A percentile compares a stretch with the other conserved stretches of the same genome.
These are phyloP conservation scores for Poeciliopsis turrubarensis DNA, from an alignment of 2,113 vertebrate genomes.

Conservation along the genomic window DNA sequence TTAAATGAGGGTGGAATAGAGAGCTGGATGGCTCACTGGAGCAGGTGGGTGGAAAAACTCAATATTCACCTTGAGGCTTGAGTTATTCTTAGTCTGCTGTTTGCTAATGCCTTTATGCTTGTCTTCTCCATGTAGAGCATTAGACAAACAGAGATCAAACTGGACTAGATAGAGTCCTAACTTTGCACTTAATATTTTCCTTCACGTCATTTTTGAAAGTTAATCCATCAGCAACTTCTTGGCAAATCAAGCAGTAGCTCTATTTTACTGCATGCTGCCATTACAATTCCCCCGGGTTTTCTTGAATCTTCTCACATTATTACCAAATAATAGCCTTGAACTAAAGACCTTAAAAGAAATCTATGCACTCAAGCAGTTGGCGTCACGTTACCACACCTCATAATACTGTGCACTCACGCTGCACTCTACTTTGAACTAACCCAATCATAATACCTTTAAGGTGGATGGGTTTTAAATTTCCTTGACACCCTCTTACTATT, in stretches of 20 bases:
- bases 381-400: constrained; percentile 9
- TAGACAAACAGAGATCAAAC: constrained; percentile 25
- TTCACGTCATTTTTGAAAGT: background rate
- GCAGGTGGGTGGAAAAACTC: too few relatives aligned
- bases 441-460: constrained; percentile 44
- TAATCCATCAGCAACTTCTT: background rate
- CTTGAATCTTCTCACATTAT: background rate
- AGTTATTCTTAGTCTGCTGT: constrained; percentile 59
- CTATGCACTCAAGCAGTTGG: constrained; percentile 10
- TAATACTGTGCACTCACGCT: constrained; percentile 2
- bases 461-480: constrained; percentile 52
- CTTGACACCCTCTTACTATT: constrained; percentile 47
- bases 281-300: background rate
- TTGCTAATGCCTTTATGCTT: background rate
- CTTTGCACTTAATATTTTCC: background rate
- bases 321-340: background rate
- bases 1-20: too few relatives aligned
- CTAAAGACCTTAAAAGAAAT: background rate
- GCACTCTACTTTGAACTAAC: constrained; percentile 35
- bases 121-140: constrained; percentile 4
- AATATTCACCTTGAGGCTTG: too few relatives aligned
- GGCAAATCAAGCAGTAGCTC: background rate
- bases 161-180: background rate
- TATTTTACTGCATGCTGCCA: background rate
- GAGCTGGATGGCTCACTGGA: too few relatives aligned